These are phyloP conservation scores for Arremon brunneinucha DNA, from an alignment of 2,797 vertebrate species.

Conservation along the genomic window DNA sequence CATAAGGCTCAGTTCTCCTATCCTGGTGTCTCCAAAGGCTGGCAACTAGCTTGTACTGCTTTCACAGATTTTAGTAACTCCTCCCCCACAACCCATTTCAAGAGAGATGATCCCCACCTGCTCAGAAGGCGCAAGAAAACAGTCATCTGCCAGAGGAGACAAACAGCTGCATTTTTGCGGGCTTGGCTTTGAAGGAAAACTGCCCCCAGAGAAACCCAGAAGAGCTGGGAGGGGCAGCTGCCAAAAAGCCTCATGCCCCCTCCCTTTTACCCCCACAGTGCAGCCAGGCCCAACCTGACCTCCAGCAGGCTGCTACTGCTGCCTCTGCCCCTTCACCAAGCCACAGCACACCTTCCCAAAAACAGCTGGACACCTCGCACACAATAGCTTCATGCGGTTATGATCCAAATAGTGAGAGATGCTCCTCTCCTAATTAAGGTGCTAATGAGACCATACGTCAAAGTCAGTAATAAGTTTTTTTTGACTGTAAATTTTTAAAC, in stretches of 20 bases:
- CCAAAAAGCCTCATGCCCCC: neutral
- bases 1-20: neutral
- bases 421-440: neutral
- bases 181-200: neutral
- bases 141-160: neutral
- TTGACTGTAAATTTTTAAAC: neutral
- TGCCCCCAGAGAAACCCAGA: neutral
- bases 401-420: no score
- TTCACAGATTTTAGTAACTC: neutral
- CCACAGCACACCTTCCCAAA: neutral
- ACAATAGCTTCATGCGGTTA: neutral
- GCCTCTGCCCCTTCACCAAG: neutral
- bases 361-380: neutral
- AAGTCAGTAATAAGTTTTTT: neutral
- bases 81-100: neutral
- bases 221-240: neutral
- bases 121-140: accelerated
- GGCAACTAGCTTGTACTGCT: neutral
- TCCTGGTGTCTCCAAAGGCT: neutral
- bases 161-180: neutral
- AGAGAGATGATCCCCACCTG: neutral
- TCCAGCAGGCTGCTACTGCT: neutral
- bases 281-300: no score
- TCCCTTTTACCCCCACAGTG: neutral
- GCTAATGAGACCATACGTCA: neutral